A percentile compares a stretch with the other conserved stretches of the same genome.
phyloP scores from a whole-genome alignment of 2,113 vertebrate genomes.

The Lophochroa leadbeateri region DNA sequence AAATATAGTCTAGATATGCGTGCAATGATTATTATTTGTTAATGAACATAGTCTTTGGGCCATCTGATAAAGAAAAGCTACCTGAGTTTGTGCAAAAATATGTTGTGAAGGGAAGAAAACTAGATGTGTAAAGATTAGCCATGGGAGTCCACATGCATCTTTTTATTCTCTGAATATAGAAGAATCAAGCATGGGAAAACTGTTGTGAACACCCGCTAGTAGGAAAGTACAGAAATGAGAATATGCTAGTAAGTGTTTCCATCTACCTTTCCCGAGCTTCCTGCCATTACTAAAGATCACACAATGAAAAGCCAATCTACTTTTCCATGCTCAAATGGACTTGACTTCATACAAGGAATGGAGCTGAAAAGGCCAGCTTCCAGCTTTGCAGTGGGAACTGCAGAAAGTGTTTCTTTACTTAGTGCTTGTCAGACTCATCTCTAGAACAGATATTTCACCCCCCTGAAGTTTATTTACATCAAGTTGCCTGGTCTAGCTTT shows the following conservation, averaged over 20 bases:
- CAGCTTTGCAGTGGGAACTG: not conserved
- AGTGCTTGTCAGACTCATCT: not conserved
- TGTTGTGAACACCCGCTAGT: not conserved
- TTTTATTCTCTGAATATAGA: not conserved
- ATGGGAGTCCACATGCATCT: not conserved
- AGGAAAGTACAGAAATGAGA: not conserved
- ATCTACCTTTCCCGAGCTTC: not conserved
- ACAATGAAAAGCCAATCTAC: not conserved
- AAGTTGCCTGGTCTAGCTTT: not conserved
- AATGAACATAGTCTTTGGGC: not conserved
- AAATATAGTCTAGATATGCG: not conserved
- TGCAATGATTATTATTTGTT: not conserved
- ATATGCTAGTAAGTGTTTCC: not conserved
- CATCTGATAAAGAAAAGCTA: not conserved
- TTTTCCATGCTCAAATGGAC: not conserved
- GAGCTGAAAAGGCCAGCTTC: not conserved
- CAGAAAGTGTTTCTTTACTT: not conserved
- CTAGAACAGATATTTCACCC: fast-evolving
- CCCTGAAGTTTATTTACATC: not conserved
- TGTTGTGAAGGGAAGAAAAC: not conserved
- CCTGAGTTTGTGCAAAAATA: not conserved
- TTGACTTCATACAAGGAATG: not conserved
- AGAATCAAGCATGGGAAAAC: not conserved
- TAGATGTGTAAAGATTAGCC: fast-evolving
- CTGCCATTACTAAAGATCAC: not conserved